Conservation (phyloP, 2,888 invertebrate genomes). For the Ochlodes sylvanus region DNA sequence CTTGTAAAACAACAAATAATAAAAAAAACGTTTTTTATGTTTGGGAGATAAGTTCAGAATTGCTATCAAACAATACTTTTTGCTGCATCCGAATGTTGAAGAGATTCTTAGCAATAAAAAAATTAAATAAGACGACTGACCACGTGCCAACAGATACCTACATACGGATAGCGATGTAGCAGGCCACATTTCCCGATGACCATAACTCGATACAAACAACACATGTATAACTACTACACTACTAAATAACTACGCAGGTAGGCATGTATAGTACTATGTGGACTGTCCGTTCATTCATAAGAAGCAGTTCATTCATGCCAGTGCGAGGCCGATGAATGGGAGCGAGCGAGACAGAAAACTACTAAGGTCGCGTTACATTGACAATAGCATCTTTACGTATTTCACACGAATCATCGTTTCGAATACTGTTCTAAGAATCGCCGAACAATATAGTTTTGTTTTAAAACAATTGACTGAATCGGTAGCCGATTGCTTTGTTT, state of each 20-base stretch:
- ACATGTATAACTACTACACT: constrained; percentile 42
- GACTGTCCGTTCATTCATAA: constrained; percentile 82
- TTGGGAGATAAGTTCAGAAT: too few species aligned
- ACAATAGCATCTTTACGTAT: constrained; percentile 68
- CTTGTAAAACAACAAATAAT: too few species aligned
- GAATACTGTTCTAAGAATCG: constrained; percentile 73
- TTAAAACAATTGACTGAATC: constrained; percentile 64
- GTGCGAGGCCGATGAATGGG: constrained; percentile 77
- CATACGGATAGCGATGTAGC: constrained; percentile 48
- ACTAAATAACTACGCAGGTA: constrained; percentile 47
- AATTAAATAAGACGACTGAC: constrained; percentile 58
- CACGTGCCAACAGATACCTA: constrained; percentile 67
- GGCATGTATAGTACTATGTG: constrained; percentile 79
- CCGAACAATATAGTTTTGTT: constrained; percentile 68
- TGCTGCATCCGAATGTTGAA: too few species aligned
- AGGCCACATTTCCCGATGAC: constrained; percentile 36
- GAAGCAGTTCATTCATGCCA: constrained; percentile 83
- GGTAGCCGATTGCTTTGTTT: constrained; percentile 52
- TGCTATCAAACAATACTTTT: too few species aligned
- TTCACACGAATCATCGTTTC: constrained; percentile 63
- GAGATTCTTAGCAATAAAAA: constrained; percentile 9
- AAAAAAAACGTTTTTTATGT: too few species aligned
- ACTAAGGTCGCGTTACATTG: constrained; percentile 77
- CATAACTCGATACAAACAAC: constrained; percentile 66
- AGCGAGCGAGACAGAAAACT: constrained; percentile 70